Evolutionary conservation across 1,140 invertebrate genomes (phyloP), one percentile per base, ranked within the genome.

Genomic region (Magallana angulata): DNA sequence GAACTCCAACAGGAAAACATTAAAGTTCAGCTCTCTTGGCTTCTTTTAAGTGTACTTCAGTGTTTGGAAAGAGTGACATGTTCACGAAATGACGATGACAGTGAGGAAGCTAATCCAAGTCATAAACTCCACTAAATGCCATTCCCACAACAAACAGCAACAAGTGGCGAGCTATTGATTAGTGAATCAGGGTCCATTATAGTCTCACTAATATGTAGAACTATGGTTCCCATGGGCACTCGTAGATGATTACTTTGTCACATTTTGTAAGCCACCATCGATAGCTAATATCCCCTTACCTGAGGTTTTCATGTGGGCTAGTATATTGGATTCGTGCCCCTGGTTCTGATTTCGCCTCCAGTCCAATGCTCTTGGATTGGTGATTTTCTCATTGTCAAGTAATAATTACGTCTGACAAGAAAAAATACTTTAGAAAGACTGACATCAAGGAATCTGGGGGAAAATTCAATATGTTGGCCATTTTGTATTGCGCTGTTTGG

Each of bases 101-200:
- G 24, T 76, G 12, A 76, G 1, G 36, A 30, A 76, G 24, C 68
- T 30, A 30, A 76, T 30, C 68, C 24, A 7, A 24, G 18, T 30
- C 14, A 14, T 64, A 64, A 64, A 16, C 68, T 12, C 68, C 24
- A 7, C 24, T 30, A 76, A 76, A 76, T 30, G 24, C 24, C 24
- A 36, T 18, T 76, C 24, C 11, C 36, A 76, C 68, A 30, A 30
- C 24, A 76, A 71, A 71, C 24, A 11, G 24, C 68, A 30, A 71
- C 68, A 71, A 71, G 68, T 71, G 24, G 6, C 68, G 36, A 76
- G 24, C 18, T 76, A 76, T 76, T 76, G 68, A 76, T 76, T 30
- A 12, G 68, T 30, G 9, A 48, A 64, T 64, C 60, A 64, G 16
- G 18, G 18, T 18, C 60, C 60, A 64, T 64, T 64, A n/a, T 64